Base-by-base conservation (phyloP, 2,888 invertebrate genomes). In the Clivina fossor region DNA sequence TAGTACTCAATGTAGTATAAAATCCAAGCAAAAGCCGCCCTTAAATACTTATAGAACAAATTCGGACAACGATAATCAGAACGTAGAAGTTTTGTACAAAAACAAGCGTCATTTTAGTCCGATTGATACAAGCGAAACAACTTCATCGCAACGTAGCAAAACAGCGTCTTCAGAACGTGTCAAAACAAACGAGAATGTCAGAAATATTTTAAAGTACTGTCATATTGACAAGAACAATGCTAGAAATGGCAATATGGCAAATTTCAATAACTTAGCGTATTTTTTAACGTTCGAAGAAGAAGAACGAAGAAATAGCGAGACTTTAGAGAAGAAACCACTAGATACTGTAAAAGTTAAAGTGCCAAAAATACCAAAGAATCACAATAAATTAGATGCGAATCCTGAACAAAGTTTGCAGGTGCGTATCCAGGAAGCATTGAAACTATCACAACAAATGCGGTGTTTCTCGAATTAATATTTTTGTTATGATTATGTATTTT, bases 301-400 rank as follows among this genome's bases (percentile, higher is more conserved):
- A 9, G 15, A 22, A 19, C 37, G 16, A 37, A 37, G 11, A 28
- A 24, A 41, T 13, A 5, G 30, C 22, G 16, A 24, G 9, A 32
- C 37, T 5, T 18, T 28, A 38, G 32, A 50, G 8, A 19, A 15
- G 11, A 24, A 24, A 26, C 32, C 33, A 5, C 26, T 51, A 22
- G 33, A 41, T 16, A 41, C 13, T 32, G 33, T 51, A 16, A 58
- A 58, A 43, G 51, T 63, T 2, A 64, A 61, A 58, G 51, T 64
- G 4, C 62, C 64, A 5, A 59, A 43, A 47, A 13, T 48, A 9
- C 20, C 32, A 8, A 28, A 40, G 16, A 54, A 47, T 37, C 9
- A 28, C 4, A 20, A 28, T 8, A 22, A 38, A 7, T 46, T 37
- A 15, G 16, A 26, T 26, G 28, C 28, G 28, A 26, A 8, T 26